A percentile compares a stretch with the other conserved stretches of the same genome.
Conservation (phyloP, 2,797 vertebrate species). For the Pseudochirops corinnae region DNA sequence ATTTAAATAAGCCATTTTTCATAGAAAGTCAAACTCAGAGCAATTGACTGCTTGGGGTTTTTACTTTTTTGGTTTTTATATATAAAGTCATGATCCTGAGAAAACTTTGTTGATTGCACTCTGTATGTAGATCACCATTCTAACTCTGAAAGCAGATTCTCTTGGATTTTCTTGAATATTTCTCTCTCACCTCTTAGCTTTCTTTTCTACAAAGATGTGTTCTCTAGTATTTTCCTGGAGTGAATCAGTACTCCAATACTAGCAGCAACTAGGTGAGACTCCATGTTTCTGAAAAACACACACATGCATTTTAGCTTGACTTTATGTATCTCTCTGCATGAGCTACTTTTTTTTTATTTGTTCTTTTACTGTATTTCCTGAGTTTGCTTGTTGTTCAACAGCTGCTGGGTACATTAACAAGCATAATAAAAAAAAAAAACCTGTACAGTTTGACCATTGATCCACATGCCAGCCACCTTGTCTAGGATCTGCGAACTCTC, state of each 20-base stretch:
- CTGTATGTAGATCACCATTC: background rate
- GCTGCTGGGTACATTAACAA: conserved; percentile 7
- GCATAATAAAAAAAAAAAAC: background rate
- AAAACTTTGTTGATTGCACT: background rate
- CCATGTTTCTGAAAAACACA: conserved; percentile 20
- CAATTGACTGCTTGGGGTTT: background rate
- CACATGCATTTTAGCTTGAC: background rate
- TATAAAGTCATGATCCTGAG: conserved; percentile 4
- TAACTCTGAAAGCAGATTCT: background rate
- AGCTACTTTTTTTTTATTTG: conserved; percentile 6
- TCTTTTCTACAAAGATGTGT: background rate
- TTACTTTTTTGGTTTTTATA: background rate
- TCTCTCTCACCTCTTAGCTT: background rate
- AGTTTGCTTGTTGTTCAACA: conserved; percentile 15
- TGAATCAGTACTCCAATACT: background rate
- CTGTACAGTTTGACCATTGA: conserved; percentile 2
- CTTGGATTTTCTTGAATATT: conserved; percentile 19
- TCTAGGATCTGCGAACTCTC: conserved; percentile 46
- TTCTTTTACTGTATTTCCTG: conserved; percentile 30
- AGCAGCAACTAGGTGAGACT: background rate
- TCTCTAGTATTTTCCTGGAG: background rate
- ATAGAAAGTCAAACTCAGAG: background rate
- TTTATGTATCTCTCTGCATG: background rate
- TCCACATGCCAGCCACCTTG: conserved; percentile 32
- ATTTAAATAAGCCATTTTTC: background rate